Conservation (phyloP, 1,140 invertebrate species). For the Drosophila burlai region DNA sequence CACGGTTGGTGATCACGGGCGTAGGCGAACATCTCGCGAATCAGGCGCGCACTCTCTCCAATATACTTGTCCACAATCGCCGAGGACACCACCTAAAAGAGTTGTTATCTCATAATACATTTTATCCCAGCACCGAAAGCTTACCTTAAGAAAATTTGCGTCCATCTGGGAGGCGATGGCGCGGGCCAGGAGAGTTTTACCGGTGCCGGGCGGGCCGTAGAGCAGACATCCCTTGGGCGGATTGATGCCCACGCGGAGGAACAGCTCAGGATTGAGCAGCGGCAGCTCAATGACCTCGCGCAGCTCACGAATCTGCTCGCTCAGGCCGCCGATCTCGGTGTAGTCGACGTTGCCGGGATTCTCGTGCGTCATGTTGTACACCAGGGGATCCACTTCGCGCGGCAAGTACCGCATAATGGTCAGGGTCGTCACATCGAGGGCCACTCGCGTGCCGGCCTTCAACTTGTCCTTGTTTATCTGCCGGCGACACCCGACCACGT, state of each 20-base stretch:
- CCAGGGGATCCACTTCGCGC: conserved; percentile 66
- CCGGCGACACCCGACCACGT: conserved; percentile 66
- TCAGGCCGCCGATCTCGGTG: conserved; percentile 61
- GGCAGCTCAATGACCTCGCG: conserved; percentile 74
- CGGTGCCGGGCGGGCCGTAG: conserved; percentile 99
- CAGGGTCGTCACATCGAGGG: conserved; percentile 65
- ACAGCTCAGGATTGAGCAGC: conserved; percentile 92
- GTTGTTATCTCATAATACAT: not conserved
- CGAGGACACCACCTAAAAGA: conserved; percentile 94
- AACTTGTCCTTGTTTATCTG: conserved; percentile 59
- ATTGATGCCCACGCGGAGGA: conserved; percentile 99
- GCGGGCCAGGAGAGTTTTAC: conserved; percentile 96
- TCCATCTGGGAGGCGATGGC: conserved; percentile 98
- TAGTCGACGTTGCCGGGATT: conserved; percentile 72
- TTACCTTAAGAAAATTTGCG: conserved; percentile 97
- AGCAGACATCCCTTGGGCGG: conserved; percentile 99
- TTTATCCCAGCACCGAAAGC: not conserved
- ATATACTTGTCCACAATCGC: conserved; percentile 98
- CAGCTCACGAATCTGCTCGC: conserved; percentile 68
- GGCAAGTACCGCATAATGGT: conserved; percentile 72
- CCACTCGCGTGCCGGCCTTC: conserved; percentile 65
- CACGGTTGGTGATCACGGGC: conserved; percentile 99
- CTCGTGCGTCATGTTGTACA: conserved; percentile 74
- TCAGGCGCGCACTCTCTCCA: conserved; percentile 99
- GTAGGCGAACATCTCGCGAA: conserved; percentile 99